Conservation (phyloP, 2,113 vertebrate genomes). For the Egretta garzetta region DNA sequence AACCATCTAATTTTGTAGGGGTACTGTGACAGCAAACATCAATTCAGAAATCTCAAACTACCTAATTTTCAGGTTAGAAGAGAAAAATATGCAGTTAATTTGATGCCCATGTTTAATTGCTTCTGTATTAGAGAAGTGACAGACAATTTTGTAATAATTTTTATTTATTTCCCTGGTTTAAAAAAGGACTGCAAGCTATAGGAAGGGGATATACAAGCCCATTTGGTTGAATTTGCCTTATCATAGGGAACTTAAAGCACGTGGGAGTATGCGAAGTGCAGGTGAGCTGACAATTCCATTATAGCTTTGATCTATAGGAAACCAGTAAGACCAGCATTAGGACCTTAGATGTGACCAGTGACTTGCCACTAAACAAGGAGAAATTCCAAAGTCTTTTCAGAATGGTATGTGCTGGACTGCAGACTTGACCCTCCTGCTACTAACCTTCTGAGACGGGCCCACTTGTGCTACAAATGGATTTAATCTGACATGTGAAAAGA, state of each 20-base stretch:
- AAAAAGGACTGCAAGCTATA: background rate
- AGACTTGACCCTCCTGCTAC: background rate
- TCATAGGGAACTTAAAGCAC: background rate
- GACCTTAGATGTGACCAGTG: background rate
- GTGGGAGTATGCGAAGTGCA: background rate
- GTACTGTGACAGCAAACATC: background rate
- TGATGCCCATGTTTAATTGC: background rate
- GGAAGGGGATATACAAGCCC: background rate
- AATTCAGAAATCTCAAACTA: background rate
- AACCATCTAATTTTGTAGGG: background rate
- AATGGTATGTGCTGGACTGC: background rate
- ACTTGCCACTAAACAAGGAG: background rate
- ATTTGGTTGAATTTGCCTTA: background rate
- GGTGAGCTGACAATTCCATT: background rate
- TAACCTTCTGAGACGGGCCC: rapidly evolving
- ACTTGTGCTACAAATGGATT: background rate
- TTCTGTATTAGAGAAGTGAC: background rate
- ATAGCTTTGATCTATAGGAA: background rate
- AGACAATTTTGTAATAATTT: background rate
- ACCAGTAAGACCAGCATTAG: background rate
- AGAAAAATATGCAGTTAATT: background rate
- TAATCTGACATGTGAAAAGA: background rate
- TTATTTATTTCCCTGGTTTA: background rate
- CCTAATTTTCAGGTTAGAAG: background rate
- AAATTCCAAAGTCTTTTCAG: background rate